phyloP scores from a whole-genome alignment of 2,888 invertebrate species.

The Gasteruption jaculator region DNA sequence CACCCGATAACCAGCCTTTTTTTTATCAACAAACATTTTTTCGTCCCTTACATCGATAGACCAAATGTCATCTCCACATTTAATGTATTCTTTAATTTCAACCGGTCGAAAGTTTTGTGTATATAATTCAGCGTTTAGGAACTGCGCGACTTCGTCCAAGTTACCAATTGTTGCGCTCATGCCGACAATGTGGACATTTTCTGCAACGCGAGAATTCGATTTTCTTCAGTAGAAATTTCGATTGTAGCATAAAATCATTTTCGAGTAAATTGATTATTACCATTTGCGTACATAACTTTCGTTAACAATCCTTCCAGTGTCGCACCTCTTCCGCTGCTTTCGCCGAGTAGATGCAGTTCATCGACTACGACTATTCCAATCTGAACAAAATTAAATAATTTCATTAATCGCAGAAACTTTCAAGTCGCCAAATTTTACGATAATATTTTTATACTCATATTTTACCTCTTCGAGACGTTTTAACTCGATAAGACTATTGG shows the following conservation, averaged over 20 bases:
- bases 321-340: constrained; percentile 75
- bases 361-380: constrained; percentile 66
- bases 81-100: constrained; percentile 76
- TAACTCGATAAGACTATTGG: constrained; percentile 80
- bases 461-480: constrained; percentile 59
- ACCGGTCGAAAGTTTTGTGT: constrained; percentile 86
- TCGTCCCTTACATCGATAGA: constrained; percentile 56
- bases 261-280: constrained; percentile 51
- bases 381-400: constrained; percentile 18
- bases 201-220: constrained; percentile 43
- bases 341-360: constrained; percentile 91
- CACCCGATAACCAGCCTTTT: constrained; percentile 56
- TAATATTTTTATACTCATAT: no score
- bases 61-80: constrained; percentile 64
- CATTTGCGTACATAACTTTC: constrained; percentile 68
- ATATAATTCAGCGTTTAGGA: constrained; percentile 79
- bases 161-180: constrained; percentile 98
- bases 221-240: constrained; percentile 1
- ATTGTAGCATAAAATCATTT: constrained; percentile 2
- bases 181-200: constrained; percentile 79
- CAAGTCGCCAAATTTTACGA: no score
- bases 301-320: constrained; percentile 79
- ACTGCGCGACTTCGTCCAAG: constrained; percentile 72
- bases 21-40: constrained; percentile 55
- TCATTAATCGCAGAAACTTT: no score